Evolutionary conservation across 2,888 invertebrate species (phyloP), one percentile per base, ranked within the genome.

Genomic region (Epinotia brunnichana): DNA sequence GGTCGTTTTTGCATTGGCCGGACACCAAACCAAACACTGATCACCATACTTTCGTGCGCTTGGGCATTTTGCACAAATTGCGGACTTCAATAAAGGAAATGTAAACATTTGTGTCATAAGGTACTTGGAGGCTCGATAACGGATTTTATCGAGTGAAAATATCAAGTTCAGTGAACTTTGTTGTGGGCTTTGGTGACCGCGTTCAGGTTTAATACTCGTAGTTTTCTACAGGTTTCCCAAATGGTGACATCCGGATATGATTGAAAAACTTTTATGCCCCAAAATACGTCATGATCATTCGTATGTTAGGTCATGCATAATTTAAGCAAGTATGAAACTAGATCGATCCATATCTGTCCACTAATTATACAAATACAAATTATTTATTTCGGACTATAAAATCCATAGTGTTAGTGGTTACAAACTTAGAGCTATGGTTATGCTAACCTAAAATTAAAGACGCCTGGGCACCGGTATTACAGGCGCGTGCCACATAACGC

Each of bases 21-120:
- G 15, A 15, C 4, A 15, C 29, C 7, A 7, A 29, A 29, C 24
- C 24, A 24, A 29, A 4, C 21, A 59, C 53, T 48, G 51, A 70
- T 70, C 56, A 61, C 69, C 29, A n/a, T 24, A 39, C 59, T 70
- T 59, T 64, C 59, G 39, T 51, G 70, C 64, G 35, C 39, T 39
- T 62, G 17, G 35, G 24, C 44, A 62, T 69, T 70, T 39, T 35
- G 51, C 51, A 64, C 64, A 70, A 64, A 70, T 59, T 57, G 48
- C 68, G 17, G 24, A 60, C 54, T 29, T 57, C 51, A 39, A 53
- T 51, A 59, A 24, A 64, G 64, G 51, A 70, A 70, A 64, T 53
- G 63, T 48, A n/a, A 51, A 35, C 69, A 62, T 70, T 63, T 63
- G 63, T 63, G 64, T 41, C 64, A 63, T 13, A 48, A n/a, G 48